Evolutionary conservation across 2,888 invertebrate species (phyloP).

Genomic region (Microctonus hyperodae): DNA sequence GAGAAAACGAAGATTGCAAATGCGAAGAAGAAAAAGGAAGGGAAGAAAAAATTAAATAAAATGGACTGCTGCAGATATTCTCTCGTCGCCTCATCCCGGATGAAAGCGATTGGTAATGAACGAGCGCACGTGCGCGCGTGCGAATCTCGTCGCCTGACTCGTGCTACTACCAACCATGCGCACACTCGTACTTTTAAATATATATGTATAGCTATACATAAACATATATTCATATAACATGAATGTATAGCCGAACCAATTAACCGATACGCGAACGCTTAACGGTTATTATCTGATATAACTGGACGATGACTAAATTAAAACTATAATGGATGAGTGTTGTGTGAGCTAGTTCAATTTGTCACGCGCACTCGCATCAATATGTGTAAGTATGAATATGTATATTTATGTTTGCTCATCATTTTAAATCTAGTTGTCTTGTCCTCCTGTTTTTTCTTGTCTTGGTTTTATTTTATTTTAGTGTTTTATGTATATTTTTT

Average conservation of each 20-base stretch:
- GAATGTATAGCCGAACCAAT: constrained; percentile 12
- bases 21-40: not conserved
- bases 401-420: not conserved
- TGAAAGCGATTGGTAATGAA: constrained; percentile 18
- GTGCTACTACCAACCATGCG: constrained; percentile 7
- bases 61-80: constrained; percentile 8
- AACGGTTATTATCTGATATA: constrained; percentile 32
- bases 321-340: constrained; percentile 22
- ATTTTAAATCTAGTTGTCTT: not conserved
- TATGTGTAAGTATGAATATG: not conserved
- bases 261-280: constrained; percentile 19
- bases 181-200: not conserved
- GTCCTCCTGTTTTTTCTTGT: not conserved
- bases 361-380: not conserved
- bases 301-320: constrained; percentile 27
- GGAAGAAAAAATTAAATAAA: not conserved
- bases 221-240: not conserved
- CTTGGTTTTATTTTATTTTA: not conserved
- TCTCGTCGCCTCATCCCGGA: constrained; percentile 8
- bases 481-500: not conserved
- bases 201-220: not conserved
- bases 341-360: not conserved
- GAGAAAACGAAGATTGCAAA: constrained; percentile 7
- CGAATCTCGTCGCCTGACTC: constrained; percentile 20
- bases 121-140: constrained; percentile 26